Conservation (phyloP, 2,888 invertebrate species). For the Callosobruchus maculatus region DNA sequence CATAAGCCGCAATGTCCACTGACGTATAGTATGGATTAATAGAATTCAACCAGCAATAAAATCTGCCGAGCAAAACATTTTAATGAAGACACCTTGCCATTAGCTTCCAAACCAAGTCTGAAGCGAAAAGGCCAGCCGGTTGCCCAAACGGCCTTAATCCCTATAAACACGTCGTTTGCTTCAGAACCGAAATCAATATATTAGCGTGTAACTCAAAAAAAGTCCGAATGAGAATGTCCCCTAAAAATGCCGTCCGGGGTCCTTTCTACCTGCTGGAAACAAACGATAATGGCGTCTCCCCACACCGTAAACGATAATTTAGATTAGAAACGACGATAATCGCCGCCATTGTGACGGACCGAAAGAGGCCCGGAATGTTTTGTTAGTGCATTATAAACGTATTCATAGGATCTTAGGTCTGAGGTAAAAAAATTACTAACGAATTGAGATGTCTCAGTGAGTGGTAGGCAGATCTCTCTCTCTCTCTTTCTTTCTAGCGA, state of each 20-base stretch:
- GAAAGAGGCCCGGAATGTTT: constrained; percentile 29
- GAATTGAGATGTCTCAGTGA: constrained; percentile 27
- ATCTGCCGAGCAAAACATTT: not conserved
- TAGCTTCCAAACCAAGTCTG: not conserved
- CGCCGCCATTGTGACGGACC: constrained; percentile 33
- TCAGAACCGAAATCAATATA: not conserved
- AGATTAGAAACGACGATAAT: constrained; percentile 45
- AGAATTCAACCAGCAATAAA: not conserved
- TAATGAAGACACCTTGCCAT: not conserved
- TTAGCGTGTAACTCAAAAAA: not conserved
- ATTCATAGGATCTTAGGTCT: constrained; percentile 20
- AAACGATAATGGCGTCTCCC: constrained; percentile 25
- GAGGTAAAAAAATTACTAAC: constrained; percentile 20
- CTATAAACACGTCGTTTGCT: not conserved
- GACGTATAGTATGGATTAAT: not conserved
- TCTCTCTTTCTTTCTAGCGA: too few species aligned
- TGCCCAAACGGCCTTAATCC: not conserved
- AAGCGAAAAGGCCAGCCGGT: not conserved
- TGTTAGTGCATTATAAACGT: constrained; percentile 28
- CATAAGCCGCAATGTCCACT: too few species aligned
- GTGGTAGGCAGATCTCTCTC: not conserved
- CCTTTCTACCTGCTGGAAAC: constrained; percentile 30
- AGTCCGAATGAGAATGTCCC: constrained; percentile 2
- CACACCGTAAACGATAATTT: constrained; percentile 45
- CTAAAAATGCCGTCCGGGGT: constrained; percentile 17